These are phyloP conservation scores for Pandemis cinnamomeana DNA, from an alignment of 2,888 invertebrate genomes.

Conservation along the genomic window DNA sequence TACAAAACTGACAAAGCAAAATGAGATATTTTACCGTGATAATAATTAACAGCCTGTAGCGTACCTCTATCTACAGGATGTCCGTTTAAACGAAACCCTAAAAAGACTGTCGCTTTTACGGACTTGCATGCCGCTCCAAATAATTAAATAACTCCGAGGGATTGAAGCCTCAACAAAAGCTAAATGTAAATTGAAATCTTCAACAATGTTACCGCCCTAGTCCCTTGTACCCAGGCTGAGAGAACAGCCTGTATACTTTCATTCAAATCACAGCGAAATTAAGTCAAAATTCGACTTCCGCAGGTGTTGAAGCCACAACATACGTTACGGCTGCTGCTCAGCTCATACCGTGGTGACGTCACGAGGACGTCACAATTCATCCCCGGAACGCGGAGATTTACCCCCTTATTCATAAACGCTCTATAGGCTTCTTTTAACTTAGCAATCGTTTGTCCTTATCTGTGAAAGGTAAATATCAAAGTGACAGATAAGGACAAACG, in stretches of 20 bases:
- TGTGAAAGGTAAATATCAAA: no score
- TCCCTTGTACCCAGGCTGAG: slow-evolving; percentile 26
- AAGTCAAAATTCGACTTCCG: neutral
- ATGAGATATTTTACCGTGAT: slow-evolving; percentile 16
- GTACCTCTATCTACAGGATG: slow-evolving; percentile 7
- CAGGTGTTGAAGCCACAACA: no score
- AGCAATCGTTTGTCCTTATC: no score
- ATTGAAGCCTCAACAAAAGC: slow-evolving; percentile 41
- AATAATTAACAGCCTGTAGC: neutral
- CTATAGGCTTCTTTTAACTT: no score
- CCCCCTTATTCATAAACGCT: no score
- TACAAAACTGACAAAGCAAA: slow-evolving; percentile 3
- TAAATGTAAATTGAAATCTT: slow-evolving; percentile 42
- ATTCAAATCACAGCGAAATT: neutral
- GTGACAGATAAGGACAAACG: no score
- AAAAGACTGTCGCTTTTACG: slow-evolving; percentile 38
- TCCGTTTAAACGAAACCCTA: slow-evolving; percentile 28
- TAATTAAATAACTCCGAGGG: slow-evolving; percentile 44
- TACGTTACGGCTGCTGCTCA: no score
- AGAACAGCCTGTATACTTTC: slow-evolving; percentile 12
- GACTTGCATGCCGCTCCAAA: slow-evolving; percentile 40
- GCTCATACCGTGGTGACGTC: no score
- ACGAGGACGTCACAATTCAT: no score
- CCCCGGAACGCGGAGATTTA: no score
- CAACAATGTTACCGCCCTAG: slow-evolving; percentile 39